Conservation (phyloP, 2,797 vertebrate species). For the Hapalemur alaotrensis region DNA sequence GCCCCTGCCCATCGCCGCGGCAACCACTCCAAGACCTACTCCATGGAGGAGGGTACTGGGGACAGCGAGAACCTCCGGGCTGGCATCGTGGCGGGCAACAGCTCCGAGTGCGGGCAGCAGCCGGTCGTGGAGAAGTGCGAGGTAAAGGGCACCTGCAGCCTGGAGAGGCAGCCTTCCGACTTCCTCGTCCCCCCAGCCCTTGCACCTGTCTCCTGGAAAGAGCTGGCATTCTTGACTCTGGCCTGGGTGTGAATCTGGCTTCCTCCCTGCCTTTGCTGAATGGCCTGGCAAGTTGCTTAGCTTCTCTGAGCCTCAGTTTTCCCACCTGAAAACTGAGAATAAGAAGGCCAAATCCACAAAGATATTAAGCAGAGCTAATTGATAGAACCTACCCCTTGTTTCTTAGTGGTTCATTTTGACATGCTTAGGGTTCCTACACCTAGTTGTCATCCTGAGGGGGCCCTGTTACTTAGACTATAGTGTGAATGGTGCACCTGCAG, state of each 20-base stretch:
- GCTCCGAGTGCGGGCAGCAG: constrained; percentile 95
- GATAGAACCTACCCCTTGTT: neutral
- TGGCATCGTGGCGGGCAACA: constrained; percentile 90
- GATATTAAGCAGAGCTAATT: neutral
- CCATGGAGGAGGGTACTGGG: constrained; percentile 93
- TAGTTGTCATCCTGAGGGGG: neutral
- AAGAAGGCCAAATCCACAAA: too few relatives aligned
- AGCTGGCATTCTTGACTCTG: neutral
- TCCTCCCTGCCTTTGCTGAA: neutral
- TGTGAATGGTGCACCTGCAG: neutral
- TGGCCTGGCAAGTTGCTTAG: neutral
- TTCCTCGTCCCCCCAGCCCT: fast-evolving
- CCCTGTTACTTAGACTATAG: neutral
- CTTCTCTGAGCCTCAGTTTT: neutral
- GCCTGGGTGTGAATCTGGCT: neutral
- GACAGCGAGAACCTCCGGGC: constrained; percentile 93
- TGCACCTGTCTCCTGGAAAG: too few relatives aligned
- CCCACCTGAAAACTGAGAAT: neutral
- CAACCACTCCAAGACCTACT: constrained; percentile 93
- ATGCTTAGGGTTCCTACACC: neutral
- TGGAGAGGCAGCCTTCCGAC: fast-evolving
- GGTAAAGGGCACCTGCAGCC: constrained; percentile 82
- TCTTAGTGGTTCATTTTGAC: neutral
- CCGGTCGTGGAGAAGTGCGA: constrained; percentile 97
- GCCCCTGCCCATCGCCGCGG: constrained; percentile 81